A percentile compares a stretch with the other conserved stretches of the same genome.
These are phyloP conservation scores for Piaya cayana DNA, from an alignment of 2,113 vertebrate species.

Conservation along the genomic window DNA sequence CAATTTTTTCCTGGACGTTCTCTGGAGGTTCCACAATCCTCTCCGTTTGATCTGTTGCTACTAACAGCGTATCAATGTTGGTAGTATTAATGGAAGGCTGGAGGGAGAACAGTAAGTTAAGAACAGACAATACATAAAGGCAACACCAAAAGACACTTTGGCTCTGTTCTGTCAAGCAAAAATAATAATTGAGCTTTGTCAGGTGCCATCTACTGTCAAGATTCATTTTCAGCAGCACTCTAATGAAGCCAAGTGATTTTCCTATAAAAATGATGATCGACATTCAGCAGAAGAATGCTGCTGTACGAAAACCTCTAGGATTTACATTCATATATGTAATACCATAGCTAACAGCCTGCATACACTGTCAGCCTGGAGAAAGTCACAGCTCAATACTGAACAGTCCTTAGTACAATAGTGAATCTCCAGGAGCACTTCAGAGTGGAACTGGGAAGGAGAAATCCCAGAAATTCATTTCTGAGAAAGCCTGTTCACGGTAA, in stretches of 20 bases:
- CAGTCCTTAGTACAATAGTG: not conserved
- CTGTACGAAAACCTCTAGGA: not conserved
- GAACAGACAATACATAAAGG: not conserved
- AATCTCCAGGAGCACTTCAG: not conserved
- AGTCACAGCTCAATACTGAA: not conserved
- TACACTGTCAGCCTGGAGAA: not conserved
- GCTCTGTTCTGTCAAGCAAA: not conserved
- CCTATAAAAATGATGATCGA: not conserved
- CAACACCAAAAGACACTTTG: not conserved
- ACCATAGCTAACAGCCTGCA: not conserved
- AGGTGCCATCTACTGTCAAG: not conserved
- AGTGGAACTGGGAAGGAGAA: not conserved
- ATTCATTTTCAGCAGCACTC: not conserved
- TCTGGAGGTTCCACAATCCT: slow-evolving; percentile 97
- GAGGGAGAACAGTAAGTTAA: slow-evolving; percentile 10
- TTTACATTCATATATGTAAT: not conserved
- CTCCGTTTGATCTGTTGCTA: slow-evolving; percentile 96
- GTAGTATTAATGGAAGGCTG: slow-evolving; percentile 99
- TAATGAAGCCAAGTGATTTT: not conserved
- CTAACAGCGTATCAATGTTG: slow-evolving; percentile 96
- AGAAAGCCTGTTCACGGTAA: not conserved
- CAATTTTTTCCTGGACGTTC: slow-evolving; percentile 98
- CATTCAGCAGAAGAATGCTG: not conserved
- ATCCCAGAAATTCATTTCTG: not conserved
- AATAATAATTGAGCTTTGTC: not conserved